Percentiles rank a stretch among this genome's conserved stretches.
Conservation (phyloP, 2,888 invertebrate genomes). For the Drosophila acutilabella region DNA sequence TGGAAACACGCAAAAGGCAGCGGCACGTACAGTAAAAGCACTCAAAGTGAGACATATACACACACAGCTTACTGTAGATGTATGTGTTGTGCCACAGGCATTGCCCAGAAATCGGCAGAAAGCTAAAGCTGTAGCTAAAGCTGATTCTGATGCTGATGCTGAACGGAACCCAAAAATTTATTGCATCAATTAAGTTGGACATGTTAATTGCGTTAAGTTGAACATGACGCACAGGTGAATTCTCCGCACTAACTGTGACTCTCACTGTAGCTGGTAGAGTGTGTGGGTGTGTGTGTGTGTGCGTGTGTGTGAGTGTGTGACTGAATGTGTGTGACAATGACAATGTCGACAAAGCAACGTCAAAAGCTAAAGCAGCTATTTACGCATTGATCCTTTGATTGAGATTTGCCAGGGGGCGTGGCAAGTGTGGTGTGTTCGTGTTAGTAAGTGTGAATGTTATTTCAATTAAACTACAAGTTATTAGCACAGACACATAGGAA, state of each 20-base stretch:
- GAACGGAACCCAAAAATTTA: constrained; percentile 72
- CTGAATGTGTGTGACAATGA: constrained; percentile 39
- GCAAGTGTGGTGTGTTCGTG: constrained; percentile 35
- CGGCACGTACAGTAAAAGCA: constrained; percentile 67
- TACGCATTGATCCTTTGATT: constrained; percentile 71
- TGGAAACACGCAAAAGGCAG: constrained; percentile 72
- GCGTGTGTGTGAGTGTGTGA: constrained; percentile 10
- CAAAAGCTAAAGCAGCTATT: constrained; percentile 69
- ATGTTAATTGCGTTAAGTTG: constrained; percentile 81
- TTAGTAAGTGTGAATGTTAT: constrained; percentile 60
- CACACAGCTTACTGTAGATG: constrained; percentile 1
- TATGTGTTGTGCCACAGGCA: constrained; percentile 10
- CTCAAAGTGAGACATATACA: constrained; percentile 28
- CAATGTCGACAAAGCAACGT: constrained; percentile 62
- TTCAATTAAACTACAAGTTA: constrained; percentile 67
- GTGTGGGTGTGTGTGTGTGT: constrained; percentile 16
- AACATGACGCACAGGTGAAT: constrained; percentile 75
- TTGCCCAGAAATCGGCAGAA: constrained; percentile 8
- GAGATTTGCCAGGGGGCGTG: constrained; percentile 45
- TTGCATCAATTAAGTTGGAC: constrained; percentile 82
- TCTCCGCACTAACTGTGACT: constrained; percentile 4
- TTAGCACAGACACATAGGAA: constrained; percentile 15
- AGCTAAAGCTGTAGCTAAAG: neutral
- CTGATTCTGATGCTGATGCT: neutral
- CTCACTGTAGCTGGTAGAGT: constrained; percentile 23